Evolutionary conservation across 2,888 invertebrate genomes (phyloP), one percentile per base, ranked within the genome.

Genomic region (Hermaeophaga mercurialis): DNA sequence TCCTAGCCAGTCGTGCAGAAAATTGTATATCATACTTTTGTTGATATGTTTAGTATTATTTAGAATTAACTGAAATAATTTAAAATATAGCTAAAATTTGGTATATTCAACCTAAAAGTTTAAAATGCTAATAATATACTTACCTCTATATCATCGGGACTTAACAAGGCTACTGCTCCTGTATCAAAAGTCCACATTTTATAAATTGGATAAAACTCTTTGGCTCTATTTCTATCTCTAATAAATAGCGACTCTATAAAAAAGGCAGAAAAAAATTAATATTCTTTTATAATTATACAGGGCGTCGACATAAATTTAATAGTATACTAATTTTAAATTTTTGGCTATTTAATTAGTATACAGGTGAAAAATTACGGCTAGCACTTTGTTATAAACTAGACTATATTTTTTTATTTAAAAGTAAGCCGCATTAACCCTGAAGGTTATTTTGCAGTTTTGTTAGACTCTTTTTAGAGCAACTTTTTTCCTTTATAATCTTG

Each of bases 81-180:
- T 22, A 22, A 22, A 22, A 5, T 22, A 22, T 22, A 5, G 3
- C 6, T 22, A 3, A 22, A 22, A 3, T 22, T 22, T n/a, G n/a
- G 4, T 8, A 28, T 36, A 36, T 17, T 12, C 6, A 34, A 33
- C 33, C 33, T 33, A 33, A n/a, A 33, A 33, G 5, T 11, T 33
- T 22, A 22, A 22, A 22, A 22, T 22, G n/a, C n/a, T 7, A 34
- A n/a, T 34, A 34, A n/a, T 34, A 5, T 34, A 5, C 48, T 45
- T 56, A 65, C 63, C 59, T 63, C 65, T n/a, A 65, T 53, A 47
- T 65, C 65, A 17, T 59, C 61, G 11, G 65, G 45, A 26, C 14
- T 24, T n/a, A 46, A 12, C 22, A 64, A 15, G 24, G 34, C 34
- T 1, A 64, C 59, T 3, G 31, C 19, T 12, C 38, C 54, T 2